Evolutionary conservation across 2,888 invertebrate genomes (phyloP).

Genomic region (Campoletis raptor): DNA sequence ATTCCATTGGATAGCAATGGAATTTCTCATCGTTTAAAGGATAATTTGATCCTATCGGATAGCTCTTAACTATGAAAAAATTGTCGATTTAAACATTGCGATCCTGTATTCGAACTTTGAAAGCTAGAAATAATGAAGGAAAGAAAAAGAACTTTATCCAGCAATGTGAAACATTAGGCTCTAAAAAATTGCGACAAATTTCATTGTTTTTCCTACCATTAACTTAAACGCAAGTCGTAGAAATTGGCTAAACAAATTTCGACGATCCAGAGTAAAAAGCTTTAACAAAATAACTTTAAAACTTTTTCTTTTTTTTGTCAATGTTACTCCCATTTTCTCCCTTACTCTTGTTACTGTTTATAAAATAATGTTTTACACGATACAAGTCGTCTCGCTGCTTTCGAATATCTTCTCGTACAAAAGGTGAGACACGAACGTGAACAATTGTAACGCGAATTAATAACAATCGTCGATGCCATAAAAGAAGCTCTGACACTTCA

Average conservation of each 20-base stretch:
- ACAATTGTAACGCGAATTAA: conserved; percentile 18
- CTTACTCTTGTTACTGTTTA: neutral
- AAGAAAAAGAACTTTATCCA: conserved; percentile 1
- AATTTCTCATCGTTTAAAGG: conserved; percentile 3
- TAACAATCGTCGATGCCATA: neutral
- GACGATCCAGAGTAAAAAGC: neutral
- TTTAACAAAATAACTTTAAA: neutral
- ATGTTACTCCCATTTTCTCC: conserved; percentile 3
- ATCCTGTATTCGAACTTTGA: neutral
- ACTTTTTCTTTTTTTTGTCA: conserved; percentile 1
- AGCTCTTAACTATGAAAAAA: neutral
- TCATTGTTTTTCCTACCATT: conserved; percentile 8
- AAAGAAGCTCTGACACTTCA: neutral
- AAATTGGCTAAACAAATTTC: neutral
- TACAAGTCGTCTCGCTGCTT: conserved; percentile 1
- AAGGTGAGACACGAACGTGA: neutral
- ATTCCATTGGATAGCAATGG: conserved; percentile 54
- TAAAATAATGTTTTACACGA: neutral
- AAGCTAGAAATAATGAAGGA: neutral
- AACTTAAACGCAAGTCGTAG: neutral
- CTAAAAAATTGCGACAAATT: conserved; percentile 1
- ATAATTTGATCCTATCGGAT: conserved; percentile 19
- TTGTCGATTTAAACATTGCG: neutral
- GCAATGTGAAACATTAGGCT: neutral
- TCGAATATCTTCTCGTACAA: neutral